phyloP scores from a whole-genome alignment of 2,113 vertebrate genomes.

The Herpailurus yagouaroundi region DNA sequence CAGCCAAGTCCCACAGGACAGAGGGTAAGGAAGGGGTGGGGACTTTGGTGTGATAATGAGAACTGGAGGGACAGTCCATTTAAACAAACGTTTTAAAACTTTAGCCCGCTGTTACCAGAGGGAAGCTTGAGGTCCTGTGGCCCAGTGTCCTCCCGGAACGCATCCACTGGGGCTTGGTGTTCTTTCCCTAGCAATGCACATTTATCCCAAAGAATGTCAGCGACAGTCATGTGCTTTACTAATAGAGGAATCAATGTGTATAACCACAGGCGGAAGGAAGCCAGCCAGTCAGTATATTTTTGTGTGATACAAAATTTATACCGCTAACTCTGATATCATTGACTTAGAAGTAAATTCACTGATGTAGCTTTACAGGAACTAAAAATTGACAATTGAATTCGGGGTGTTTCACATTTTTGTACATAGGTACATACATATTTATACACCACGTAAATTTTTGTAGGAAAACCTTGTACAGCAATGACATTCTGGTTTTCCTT shows the following conservation, averaged over 20 bases:
- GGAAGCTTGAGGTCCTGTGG: neutral
- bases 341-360: neutral
- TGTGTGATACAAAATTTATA: neutral
- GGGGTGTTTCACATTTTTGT: neutral
- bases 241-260: neutral
- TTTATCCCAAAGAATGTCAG: neutral
- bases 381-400: neutral
- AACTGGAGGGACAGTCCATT: neutral
- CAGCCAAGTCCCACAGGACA: neutral
- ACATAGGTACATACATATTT: neutral
- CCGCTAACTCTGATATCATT: neutral
- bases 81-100: neutral
- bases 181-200: neutral
- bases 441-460: neutral
- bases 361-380: neutral
- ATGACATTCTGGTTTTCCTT: neutral
- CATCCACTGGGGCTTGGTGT: rapidly evolving
- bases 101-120: neutral
- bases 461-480: neutral
- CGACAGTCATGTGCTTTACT: neutral
- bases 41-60: neutral
- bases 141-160: neutral
- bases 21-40: neutral
- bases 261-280: neutral
- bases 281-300: neutral